Evolutionary conservation across 2,888 invertebrate genomes (phyloP).

Genomic region (Apodemia zela): DNA sequence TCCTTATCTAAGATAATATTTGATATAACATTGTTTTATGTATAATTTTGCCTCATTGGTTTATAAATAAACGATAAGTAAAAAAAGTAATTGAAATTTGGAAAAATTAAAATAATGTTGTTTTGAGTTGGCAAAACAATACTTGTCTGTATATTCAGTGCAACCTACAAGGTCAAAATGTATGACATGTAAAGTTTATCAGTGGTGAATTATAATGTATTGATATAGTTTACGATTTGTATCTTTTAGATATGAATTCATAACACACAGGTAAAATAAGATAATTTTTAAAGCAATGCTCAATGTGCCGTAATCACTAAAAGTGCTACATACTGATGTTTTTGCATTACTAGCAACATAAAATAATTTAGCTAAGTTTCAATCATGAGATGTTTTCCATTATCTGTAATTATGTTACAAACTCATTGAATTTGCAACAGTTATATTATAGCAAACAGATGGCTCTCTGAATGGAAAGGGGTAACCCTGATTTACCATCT

Average conservation of each 20-base stretch:
- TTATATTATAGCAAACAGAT: too few species aligned
- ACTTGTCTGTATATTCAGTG: conserved; percentile 22
- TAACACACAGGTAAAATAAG: conserved; percentile 2
- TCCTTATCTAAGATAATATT: not conserved
- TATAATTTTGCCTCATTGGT: not conserved
- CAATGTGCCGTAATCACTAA: not conserved
- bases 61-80: not conserved
- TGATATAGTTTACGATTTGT: conserved; percentile 7
- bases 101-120: not conserved
- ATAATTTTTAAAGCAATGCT: not conserved
- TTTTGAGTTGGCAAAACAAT: conserved; percentile 30
- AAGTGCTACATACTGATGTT: not conserved
- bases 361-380: too few species aligned
- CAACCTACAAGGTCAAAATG: not conserved
- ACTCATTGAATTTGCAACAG: too few species aligned
- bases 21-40: not conserved
- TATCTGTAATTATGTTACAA: too few species aligned
- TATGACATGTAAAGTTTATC: not conserved
- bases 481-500: too few species aligned
- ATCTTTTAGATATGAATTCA: conserved; percentile 6
- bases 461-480: too few species aligned
- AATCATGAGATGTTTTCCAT: too few species aligned
- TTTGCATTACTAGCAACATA: not conserved
- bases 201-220: not conserved
- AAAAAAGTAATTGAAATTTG: not conserved